These are phyloP conservation scores for Corythaixoides concolor DNA, from an alignment of 2,113 vertebrate genomes.

Conservation along the genomic window DNA sequence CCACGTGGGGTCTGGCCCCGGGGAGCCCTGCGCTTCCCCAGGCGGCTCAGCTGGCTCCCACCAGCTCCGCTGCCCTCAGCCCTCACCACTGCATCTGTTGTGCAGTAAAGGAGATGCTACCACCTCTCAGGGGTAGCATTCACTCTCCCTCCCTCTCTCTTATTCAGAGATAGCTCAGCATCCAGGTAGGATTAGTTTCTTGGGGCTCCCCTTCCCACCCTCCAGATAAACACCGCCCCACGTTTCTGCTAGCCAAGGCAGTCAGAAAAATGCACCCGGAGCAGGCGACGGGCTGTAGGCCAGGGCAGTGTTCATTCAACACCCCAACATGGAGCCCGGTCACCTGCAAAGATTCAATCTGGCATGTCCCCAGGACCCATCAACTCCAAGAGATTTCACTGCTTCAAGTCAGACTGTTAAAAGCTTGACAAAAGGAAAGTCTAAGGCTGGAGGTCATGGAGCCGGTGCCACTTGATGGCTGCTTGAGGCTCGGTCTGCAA, in stretches of 20 bases:
- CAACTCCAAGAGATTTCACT: neutral
- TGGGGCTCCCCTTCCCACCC: neutral
- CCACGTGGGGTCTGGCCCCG: neutral
- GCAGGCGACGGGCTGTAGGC: neutral
- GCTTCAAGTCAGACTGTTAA: neutral
- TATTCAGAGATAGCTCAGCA: neutral
- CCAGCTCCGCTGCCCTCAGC: neutral
- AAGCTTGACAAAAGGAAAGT: neutral
- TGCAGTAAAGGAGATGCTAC: neutral
- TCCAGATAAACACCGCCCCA: neutral
- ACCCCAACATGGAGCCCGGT: rapidly evolving
- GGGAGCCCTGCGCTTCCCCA: neutral
- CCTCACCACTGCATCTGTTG: neutral
- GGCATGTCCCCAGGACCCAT: neutral
- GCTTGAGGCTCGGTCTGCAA: neutral
- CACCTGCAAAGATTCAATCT: neutral
- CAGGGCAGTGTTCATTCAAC: neutral
- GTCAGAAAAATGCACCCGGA: neutral
- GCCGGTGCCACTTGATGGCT: neutral
- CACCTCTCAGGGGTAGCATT: neutral
- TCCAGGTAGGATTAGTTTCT: neutral
- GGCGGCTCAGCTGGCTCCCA: neutral
- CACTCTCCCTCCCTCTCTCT: neutral
- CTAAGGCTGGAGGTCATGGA: neutral
- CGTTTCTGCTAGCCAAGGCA: neutral